Conservation (phyloP, 1,140 invertebrate genomes). For the Nephotettix cincticeps region DNA sequence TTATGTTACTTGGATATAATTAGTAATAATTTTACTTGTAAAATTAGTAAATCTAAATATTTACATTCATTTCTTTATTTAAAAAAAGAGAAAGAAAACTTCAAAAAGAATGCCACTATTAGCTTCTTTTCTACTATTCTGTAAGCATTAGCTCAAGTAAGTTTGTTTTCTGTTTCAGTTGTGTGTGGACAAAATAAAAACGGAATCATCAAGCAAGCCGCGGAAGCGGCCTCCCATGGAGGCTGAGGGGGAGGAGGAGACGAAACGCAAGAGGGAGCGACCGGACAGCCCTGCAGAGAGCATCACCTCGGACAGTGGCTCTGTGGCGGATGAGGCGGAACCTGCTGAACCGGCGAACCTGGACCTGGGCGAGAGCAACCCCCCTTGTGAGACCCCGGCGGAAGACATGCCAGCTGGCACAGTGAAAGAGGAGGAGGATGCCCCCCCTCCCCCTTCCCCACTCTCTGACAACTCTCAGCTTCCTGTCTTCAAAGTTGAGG, state of each 20-base stretch:
- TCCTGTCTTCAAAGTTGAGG: slow-evolving; percentile 24
- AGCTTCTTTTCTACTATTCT: no score
- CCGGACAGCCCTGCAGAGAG: slow-evolving; percentile 75
- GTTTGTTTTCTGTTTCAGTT: slow-evolving; percentile 20
- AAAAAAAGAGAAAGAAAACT: no score
- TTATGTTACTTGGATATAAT: no score
- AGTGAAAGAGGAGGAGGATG: slow-evolving; percentile 23
- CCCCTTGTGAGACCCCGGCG: slow-evolving; percentile 8
- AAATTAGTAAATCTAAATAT: no score
- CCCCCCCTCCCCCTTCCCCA: slow-evolving; percentile 33
- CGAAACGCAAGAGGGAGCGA: slow-evolving; percentile 70
- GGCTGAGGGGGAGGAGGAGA: slow-evolving; percentile 61
- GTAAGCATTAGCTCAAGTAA: no score
- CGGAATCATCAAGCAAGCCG: slow-evolving; percentile 65
- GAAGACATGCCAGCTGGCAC: slow-evolving; percentile 11
- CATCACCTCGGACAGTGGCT: slow-evolving; percentile 69
- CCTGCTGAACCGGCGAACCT: slow-evolving; percentile 32
- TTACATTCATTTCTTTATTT: no score
- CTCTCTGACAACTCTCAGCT: neutral
- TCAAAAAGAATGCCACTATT: no score
- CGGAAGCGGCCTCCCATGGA: slow-evolving; percentile 68
- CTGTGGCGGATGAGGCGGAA: slow-evolving; percentile 70
- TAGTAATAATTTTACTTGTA: no score
- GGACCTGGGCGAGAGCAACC: slow-evolving; percentile 27
- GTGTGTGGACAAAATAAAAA: slow-evolving; percentile 26